These are phyloP conservation scores for Pasiphila rectangulata DNA, from an alignment of 2,888 invertebrate genomes.

Conservation along the genomic window DNA sequence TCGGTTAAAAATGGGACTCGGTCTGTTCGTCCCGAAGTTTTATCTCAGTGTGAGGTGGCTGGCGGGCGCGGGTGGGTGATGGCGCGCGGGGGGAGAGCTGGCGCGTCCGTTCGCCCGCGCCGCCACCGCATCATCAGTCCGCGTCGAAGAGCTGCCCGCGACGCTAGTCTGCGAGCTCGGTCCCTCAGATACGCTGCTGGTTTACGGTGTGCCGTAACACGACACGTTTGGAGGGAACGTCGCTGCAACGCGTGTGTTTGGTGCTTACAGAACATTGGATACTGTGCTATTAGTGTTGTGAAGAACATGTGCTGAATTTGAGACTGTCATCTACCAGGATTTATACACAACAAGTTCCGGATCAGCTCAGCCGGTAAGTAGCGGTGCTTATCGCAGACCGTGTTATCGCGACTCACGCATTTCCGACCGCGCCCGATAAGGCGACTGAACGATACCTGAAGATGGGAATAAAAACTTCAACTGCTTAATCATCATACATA, in stretches of 20 bases:
- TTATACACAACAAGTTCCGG: constrained; percentile 76
- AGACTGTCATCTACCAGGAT: constrained; percentile 63
- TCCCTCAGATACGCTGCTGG: constrained; percentile 81
- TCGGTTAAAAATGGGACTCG: constrained; percentile 72
- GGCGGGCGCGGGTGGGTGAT: constrained; percentile 42
- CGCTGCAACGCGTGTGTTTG: constrained; percentile 73
- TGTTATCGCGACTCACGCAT: constrained; percentile 79
- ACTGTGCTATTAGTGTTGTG: constrained; percentile 75
- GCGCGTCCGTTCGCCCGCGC: constrained; percentile 75
- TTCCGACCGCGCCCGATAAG: constrained; percentile 81
- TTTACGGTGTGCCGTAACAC: constrained; percentile 80
- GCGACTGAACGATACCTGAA: constrained; percentile 52
- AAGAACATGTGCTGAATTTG: constrained; percentile 72
- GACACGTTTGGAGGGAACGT: constrained; percentile 80
- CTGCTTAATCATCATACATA: constrained; percentile 10
- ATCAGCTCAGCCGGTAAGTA: constrained; percentile 79
- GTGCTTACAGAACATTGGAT: constrained; percentile 74
- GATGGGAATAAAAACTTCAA: constrained; percentile 42
- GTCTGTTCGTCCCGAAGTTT: constrained; percentile 75
- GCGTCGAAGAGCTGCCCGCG: constrained; percentile 75
- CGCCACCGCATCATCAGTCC: constrained; percentile 76
- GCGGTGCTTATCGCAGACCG: constrained; percentile 76
- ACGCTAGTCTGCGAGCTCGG: constrained; percentile 72
- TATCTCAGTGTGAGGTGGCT: constrained; percentile 66
- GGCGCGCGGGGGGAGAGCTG: constrained; percentile 50